Evolutionary conservation across 2,113 vertebrate species (phyloP).

Genomic region (Apaloderma vittatum): DNA sequence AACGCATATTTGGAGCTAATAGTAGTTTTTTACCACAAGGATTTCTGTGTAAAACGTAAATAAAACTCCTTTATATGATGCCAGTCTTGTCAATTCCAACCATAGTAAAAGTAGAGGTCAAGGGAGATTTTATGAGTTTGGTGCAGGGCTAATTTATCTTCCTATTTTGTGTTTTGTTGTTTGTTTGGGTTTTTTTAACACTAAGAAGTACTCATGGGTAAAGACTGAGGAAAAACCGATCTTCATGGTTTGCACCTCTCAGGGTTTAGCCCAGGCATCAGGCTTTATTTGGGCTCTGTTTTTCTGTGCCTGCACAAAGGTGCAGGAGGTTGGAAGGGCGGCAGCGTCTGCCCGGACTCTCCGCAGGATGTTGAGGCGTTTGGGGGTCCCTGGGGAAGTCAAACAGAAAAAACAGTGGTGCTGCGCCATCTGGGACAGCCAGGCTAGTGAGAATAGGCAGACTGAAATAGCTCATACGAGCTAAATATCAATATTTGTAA

Average conservation of each 20-base stretch:
- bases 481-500: background rate
- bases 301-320: background rate
- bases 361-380: background rate
- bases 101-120: too few relatives aligned
- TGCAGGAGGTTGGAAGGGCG: background rate
- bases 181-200: background rate
- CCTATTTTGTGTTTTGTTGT: too few relatives aligned
- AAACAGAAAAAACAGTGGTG: background rate
- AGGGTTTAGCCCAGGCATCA: background rate
- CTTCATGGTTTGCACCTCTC: background rate
- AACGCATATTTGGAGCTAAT: background rate
- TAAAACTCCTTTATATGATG: background rate
- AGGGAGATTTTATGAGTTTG: too few relatives aligned
- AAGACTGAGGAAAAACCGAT: background rate
- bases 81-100: background rate
- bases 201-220: background rate
- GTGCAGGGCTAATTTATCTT: background rate
- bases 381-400: background rate
- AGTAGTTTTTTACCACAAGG: background rate
- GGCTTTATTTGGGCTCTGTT: background rate
- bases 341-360: background rate
- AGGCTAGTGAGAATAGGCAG: fast-evolving
- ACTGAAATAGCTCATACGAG: fast-evolving
- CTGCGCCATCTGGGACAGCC: fast-evolving
- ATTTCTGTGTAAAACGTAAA: background rate